Percentiles rank a stretch among this genome's conserved stretches.
Conservation (phyloP, 2,113 vertebrate species). For the Callipepla squamata region DNA sequence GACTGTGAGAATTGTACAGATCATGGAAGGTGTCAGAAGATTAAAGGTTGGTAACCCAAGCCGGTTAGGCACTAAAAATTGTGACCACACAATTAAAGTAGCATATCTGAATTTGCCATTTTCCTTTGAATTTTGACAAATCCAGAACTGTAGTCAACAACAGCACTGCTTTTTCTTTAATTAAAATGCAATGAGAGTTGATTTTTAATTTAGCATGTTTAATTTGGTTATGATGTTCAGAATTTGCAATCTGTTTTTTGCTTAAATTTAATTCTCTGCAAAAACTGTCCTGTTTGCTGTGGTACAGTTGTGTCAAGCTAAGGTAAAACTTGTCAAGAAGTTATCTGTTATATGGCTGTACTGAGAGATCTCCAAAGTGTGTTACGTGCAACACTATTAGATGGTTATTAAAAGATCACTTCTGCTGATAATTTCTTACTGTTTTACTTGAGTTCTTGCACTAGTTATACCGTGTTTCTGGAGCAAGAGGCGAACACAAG, state of each 20-base stretch:
- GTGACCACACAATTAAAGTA: accelerated
- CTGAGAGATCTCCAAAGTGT: neutral
- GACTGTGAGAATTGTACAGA: accelerated
- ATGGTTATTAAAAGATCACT: neutral
- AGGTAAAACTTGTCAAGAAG: neutral
- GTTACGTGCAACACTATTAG: neutral
- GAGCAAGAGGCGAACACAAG: neutral
- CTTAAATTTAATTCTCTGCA: neutral
- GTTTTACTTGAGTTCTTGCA: neutral
- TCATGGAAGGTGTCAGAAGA: neutral
- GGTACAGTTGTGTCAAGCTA: neutral
- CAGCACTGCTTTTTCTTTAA: neutral
- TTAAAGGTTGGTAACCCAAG: neutral
- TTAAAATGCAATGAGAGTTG: neutral
- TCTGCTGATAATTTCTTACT: neutral
- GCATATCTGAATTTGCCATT: neutral
- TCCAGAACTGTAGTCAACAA: neutral
- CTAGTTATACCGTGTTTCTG: neutral
- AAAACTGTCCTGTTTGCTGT: neutral
- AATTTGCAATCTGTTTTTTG: neutral
- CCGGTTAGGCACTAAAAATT: neutral
- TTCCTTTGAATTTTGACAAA: neutral
- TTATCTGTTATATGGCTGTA: neutral
- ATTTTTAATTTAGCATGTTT: neutral
- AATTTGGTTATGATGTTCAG: neutral